Conservation (phyloP, 1,140 invertebrate species). For the Physella acuta region DNA sequence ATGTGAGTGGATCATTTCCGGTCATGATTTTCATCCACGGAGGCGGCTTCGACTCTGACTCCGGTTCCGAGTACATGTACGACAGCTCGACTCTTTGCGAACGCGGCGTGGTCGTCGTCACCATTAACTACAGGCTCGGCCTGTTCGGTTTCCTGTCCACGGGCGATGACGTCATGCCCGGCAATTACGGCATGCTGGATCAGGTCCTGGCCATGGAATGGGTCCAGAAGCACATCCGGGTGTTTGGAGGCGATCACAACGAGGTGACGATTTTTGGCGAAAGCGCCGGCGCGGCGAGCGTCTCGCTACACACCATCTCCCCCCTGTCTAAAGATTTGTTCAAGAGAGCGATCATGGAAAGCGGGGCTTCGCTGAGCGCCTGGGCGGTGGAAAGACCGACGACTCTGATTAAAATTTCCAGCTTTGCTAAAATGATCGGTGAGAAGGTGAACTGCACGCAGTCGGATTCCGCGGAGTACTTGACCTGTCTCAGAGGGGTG, state of each 20-base stretch:
- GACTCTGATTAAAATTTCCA: background rate
- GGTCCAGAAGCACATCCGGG: constrained; percentile 84
- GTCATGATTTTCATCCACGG: constrained; percentile 95
- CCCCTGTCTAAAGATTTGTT: constrained; percentile 32
- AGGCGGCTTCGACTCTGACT: constrained; percentile 89
- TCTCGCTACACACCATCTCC: constrained; percentile 44
- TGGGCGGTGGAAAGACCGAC: constrained; percentile 18
- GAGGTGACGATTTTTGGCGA: constrained; percentile 89
- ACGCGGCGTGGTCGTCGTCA: constrained; percentile 81
- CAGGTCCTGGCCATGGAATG: constrained; percentile 86
- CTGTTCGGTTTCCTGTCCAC: constrained; percentile 83
- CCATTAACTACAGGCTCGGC: constrained; percentile 89
- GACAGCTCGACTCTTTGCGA: constrained; percentile 78
- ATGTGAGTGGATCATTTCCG: constrained; percentile 66
- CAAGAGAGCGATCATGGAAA: constrained; percentile 29
- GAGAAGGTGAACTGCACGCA: constrained; percentile 5
- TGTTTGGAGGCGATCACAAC: constrained; percentile 84
- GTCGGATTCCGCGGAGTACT: background rate
- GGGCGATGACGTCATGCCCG: constrained; percentile 86
- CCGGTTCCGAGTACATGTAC: constrained; percentile 76
- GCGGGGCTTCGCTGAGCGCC: constrained; percentile 19
- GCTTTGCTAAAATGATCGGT: background rate
- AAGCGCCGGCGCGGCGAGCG: constrained; percentile 75
- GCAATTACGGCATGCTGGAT: constrained; percentile 93
- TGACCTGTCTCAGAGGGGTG: background rate